phyloP scores from a whole-genome alignment of 2,797 vertebrate species.

The Loris lydekkerianus region DNA sequence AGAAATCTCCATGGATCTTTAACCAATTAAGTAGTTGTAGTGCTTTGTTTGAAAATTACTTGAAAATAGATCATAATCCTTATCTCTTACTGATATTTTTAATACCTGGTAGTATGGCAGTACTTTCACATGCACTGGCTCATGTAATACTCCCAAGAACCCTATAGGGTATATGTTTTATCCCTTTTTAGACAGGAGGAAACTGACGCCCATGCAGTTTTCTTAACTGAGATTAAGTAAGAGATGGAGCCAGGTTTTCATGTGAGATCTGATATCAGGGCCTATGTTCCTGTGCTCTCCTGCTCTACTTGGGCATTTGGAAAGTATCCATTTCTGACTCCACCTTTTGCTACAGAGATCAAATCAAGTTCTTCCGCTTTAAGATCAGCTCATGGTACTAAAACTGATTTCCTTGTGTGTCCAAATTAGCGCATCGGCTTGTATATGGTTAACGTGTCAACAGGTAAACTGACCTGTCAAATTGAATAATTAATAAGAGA shows the following conservation, averaged over 20 bases:
- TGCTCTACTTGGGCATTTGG: not conserved
- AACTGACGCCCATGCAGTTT: not conserved
- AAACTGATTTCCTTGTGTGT: not conserved
- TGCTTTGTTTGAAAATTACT: constrained; percentile 35
- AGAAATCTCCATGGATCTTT: not conserved
- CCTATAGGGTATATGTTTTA: not conserved
- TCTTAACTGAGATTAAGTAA: not conserved
- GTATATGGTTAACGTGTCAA: not conserved
- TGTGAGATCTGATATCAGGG: not conserved
- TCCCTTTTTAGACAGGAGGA: not conserved
- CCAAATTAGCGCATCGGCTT: constrained; percentile 31
- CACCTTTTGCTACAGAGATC: not conserved
- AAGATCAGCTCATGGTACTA: constrained; percentile 10
- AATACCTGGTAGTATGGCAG: not conserved
- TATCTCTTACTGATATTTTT: not conserved
- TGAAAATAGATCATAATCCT: constrained; percentile 35
- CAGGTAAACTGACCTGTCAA: not conserved
- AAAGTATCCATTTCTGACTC: not conserved
- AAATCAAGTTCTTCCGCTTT: constrained; percentile 19
- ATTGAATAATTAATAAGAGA: constrained; percentile 48
- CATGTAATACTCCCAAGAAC: not conserved
- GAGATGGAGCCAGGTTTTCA: not conserved
- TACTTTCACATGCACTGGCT: not conserved
- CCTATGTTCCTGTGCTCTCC: not conserved
- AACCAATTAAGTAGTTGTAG: not conserved